A percentile compares a stretch with the other conserved stretches of the same genome.
phyloP scores from a whole-genome alignment of 2,113 vertebrate species.

The Chaetorhynchus papuensis region DNA sequence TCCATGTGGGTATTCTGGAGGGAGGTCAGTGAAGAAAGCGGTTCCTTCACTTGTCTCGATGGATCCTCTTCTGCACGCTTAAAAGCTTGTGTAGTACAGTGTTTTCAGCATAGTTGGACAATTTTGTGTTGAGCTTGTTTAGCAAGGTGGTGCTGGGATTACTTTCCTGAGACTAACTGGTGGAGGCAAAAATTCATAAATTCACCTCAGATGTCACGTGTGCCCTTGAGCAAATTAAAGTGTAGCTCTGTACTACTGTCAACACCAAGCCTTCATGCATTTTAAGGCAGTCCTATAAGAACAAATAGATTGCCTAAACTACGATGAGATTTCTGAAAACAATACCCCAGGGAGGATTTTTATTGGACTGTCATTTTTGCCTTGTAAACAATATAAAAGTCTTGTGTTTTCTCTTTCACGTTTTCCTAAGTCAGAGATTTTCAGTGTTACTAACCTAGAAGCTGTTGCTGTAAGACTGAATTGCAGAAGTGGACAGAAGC shows the following conservation, averaged over 20 bases:
- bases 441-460: neutral
- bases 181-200: neutral
- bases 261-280: neutral
- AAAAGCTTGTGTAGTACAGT: neutral
- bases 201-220: neutral
- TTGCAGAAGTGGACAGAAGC: neutral
- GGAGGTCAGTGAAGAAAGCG: neutral
- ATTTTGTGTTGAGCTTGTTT: neutral
- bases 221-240: neutral
- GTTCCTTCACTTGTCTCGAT: neutral
- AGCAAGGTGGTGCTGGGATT: neutral
- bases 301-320: neutral
- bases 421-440: neutral
- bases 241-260: neutral
- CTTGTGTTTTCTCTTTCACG: neutral
- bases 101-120: neutral
- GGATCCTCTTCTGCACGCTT: neutral
- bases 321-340: neutral
- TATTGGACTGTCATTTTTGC: neutral
- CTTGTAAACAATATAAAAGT: neutral
- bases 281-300: neutral
- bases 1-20: neutral
- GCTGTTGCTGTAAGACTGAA: neutral
- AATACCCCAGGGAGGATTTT: neutral
- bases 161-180: neutral